A percentile compares a stretch with the other conserved stretches of the same genome.
These are phyloP conservation scores for Microctonus brassicae DNA, from an alignment of 2,888 invertebrate species.

Conservation along the genomic window DNA sequence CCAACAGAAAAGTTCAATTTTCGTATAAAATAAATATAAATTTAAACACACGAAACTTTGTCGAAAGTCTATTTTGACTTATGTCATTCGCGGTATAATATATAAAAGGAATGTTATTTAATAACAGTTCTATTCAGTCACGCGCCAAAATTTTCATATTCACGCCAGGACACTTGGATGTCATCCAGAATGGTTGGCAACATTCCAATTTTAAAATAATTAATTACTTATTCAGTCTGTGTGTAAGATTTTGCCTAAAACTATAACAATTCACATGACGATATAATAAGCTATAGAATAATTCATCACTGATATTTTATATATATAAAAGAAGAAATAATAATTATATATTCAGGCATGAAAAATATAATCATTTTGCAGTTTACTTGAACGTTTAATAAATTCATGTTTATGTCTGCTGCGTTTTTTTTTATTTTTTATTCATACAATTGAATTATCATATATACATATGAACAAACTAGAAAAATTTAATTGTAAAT, in stretches of 20 bases:
- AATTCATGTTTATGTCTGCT: background rate
- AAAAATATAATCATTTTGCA: background rate
- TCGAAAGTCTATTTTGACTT: conserved; percentile 16
- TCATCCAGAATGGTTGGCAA: conserved; percentile 49
- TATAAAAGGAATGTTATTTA: conserved; percentile 38
- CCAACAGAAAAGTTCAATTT: too few relatives aligned
- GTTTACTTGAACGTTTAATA: background rate
- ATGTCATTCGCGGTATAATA: background rate
- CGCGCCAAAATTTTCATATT: conserved; percentile 32
- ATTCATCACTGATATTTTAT: conserved; percentile 25
- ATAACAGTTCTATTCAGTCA: conserved; percentile 37
- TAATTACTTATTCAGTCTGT: conserved; percentile 49
- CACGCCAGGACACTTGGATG: conserved; percentile 45
- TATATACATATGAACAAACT: conserved; percentile 2
- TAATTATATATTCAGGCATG: background rate
- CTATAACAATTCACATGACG: conserved; percentile 35
- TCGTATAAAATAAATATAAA: too few relatives aligned
- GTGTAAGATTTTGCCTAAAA: conserved; percentile 29
- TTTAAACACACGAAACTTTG: background rate
- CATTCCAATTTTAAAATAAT: conserved; percentile 49
- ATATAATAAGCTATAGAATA: conserved; percentile 23
- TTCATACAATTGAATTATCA: conserved; percentile 12
- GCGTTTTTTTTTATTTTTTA: background rate
- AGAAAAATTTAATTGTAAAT: conserved; percentile 34
- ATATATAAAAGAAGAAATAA: conserved; percentile 2